Percentiles rank a stretch among this genome's conserved stretches.
Evolutionary conservation across 1,140 invertebrate species (phyloP).

Genomic region (Pemphigus obesinymphae): DNA sequence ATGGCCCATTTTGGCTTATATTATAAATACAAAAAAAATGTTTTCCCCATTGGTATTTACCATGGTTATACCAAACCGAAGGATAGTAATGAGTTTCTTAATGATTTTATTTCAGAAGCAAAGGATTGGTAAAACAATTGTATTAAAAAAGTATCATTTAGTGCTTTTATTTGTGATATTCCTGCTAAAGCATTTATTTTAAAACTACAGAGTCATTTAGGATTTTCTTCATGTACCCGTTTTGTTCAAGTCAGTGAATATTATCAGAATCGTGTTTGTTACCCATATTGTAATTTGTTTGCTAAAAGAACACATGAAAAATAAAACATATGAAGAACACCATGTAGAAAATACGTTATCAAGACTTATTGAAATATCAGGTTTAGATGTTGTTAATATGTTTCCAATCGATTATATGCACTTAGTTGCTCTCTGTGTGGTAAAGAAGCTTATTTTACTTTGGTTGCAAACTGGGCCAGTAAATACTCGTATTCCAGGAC

Average conservation of each 20-base stretch:
- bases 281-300: not conserved
- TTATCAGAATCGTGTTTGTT: not conserved
- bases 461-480: not conserved
- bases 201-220: not conserved
- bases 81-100: not conserved
- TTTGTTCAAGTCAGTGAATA: not conserved
- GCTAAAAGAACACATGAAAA: not conserved
- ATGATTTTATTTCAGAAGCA: not conserved
- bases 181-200: not conserved
- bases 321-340: not conserved
- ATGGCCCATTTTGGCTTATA: not conserved
- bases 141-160: not conserved
- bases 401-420: not conserved
- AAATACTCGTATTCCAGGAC: not conserved
- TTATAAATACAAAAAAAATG: not conserved
- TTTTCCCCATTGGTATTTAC: not conserved
- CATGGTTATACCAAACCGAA: not conserved
- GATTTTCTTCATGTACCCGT: not conserved
- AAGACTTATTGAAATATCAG: not conserved
- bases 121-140: not conserved
- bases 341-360: not conserved
- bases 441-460: conserved; percentile 2
- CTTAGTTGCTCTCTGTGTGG: not conserved
- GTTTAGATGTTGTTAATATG: not conserved
- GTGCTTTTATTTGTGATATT: not conserved